Evolutionary conservation across 2,888 invertebrate species (phyloP).

Genomic region (Rosalia funebris): DNA sequence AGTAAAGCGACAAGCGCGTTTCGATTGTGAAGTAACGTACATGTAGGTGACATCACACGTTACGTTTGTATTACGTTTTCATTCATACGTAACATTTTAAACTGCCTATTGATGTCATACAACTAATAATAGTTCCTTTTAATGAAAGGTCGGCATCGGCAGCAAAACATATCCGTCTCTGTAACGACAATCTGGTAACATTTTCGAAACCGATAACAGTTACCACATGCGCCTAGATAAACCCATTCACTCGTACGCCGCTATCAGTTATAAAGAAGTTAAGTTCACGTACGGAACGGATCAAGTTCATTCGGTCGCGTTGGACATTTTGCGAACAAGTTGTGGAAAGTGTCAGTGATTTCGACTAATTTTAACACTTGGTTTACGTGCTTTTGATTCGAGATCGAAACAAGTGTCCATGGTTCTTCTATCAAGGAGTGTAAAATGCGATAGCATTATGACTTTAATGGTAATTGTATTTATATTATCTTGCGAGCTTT

Average conservation of each 20-base stretch:
- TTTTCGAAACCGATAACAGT: conserved; percentile 20
- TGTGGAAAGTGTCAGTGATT: conserved; percentile 2
- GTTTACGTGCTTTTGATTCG: conserved; percentile 6
- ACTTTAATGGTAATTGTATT: conserved; percentile 29
- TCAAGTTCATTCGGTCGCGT: conserved; percentile 14
- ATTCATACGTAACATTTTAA: conserved; percentile 43
- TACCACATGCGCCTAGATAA: conserved; percentile 33
- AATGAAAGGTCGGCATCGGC: conserved; percentile 30
- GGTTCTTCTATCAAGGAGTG: conserved; percentile 27
- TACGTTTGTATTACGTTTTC: conserved; percentile 42
- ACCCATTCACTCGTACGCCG: conserved; percentile 14
- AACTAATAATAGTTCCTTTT: conserved; percentile 38
- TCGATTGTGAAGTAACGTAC: conserved; percentile 8
- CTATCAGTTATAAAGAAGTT: conserved; percentile 25
- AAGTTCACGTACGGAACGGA: conserved; percentile 12
- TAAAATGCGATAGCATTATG: conserved; percentile 28
- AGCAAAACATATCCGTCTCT: conserved; percentile 30
- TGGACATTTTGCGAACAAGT: background rate
- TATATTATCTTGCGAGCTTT: too few relatives aligned
- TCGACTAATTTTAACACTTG: background rate
- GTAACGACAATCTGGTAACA: conserved; percentile 31
- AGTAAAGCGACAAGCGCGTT: conserved; percentile 4
- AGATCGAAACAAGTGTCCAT: too few relatives aligned
- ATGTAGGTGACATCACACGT: conserved; percentile 33
- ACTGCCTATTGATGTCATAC: conserved; percentile 45